These are phyloP conservation scores for Marcusenius ussheri DNA, from an alignment of 2,113 vertebrate genomes.

Conservation along the genomic window DNA sequence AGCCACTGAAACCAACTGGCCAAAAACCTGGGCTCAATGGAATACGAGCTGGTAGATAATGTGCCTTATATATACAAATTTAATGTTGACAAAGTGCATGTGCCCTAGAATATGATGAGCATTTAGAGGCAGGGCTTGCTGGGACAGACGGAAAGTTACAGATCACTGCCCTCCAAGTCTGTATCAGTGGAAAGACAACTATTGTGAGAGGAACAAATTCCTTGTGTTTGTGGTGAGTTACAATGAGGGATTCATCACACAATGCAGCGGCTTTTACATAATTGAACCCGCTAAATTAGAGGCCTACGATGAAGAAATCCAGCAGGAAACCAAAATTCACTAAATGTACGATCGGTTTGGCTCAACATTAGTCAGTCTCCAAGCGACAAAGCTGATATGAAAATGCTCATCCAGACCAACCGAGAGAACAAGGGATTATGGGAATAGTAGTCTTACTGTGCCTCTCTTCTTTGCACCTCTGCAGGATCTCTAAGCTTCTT, in stretches of 20 bases:
- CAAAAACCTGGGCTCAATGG: neutral
- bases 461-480: conserved; percentile 99
- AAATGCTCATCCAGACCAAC: neutral
- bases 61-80: neutral
- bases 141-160: neutral
- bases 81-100: neutral
- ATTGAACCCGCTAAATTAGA: neutral
- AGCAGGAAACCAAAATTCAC: neutral
- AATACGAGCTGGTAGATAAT: neutral
- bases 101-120: neutral
- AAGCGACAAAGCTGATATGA: neutral
- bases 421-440: conserved; percentile 45
- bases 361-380: neutral
- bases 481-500: conserved; percentile 99
- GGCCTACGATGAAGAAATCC: neutral
- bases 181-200: neutral
- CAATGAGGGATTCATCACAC: neutral
- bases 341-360: neutral
- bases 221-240: neutral
- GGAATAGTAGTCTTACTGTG: conserved; percentile 93
- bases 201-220: neutral
- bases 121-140: neutral
- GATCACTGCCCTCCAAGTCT: neutral
- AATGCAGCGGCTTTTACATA: neutral
- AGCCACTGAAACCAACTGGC: neutral